Percentiles rank a stretch among this genome's conserved stretches.
Evolutionary conservation across 2,888 invertebrate genomes (phyloP).

Genomic region (Chirona hameri): DNA sequence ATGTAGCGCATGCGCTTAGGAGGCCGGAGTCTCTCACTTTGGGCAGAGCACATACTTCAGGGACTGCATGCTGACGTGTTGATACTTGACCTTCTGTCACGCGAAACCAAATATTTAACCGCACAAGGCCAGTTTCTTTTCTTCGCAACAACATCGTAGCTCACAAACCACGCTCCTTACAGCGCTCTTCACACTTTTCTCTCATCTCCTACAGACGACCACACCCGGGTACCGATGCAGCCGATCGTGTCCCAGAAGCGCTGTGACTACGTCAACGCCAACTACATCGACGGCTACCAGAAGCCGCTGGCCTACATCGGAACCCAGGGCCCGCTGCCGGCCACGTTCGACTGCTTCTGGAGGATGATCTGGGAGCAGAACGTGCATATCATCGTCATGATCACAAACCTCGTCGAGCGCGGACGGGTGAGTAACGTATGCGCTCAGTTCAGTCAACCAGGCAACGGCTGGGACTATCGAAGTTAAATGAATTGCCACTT

Average conservation of each 20-base stretch:
- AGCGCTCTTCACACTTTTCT: background rate
- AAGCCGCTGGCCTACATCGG: slow-evolving; percentile 82
- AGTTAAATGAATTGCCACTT: no score
- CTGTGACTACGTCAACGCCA: slow-evolving; percentile 91
- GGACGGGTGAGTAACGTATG: slow-evolving; percentile 69
- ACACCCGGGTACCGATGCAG: slow-evolving; percentile 50
- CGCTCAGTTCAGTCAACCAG: background rate
- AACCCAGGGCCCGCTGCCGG: slow-evolving; percentile 68
- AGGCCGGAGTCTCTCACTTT: no score
- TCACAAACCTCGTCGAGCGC: slow-evolving; percentile 91
- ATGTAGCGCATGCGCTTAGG: no score
- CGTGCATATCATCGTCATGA: slow-evolving; percentile 93
- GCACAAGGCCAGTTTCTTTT: no score
- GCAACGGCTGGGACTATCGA: background rate
- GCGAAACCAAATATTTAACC: no score
- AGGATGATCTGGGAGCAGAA: slow-evolving; percentile 97
- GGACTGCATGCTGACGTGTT: no score
- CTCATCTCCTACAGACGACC: slow-evolving; percentile 55
- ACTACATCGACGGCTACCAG: slow-evolving; percentile 88
- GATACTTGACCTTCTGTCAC: no score
- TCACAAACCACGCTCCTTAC: no score
- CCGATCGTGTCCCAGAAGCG: slow-evolving; percentile 55
- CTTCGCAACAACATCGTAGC: no score
- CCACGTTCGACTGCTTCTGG: slow-evolving; percentile 94
- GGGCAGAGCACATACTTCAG: no score